Evolutionary conservation across 2,797 vertebrate species (phyloP), one percentile per base, ranked within the genome.

Genomic region (Epinephelus coioides): DNA sequence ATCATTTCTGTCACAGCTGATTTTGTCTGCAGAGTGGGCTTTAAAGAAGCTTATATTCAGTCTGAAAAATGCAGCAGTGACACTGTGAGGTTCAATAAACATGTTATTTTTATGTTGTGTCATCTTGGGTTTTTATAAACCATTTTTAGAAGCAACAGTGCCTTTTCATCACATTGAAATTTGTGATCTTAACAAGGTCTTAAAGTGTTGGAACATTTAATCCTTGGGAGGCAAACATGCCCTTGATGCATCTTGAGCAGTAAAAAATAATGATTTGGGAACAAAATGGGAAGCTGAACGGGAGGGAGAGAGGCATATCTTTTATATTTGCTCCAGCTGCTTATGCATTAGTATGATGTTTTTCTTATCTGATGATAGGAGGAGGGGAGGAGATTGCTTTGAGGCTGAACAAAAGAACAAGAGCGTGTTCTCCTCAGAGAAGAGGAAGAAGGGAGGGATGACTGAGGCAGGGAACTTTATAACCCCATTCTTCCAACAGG

Each of bases 381-480:
- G 9, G 34, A 5, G 19, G 68, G 62, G 63, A 60, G 77, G 66
- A 63, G 69, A 78, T 44, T 5, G 70, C 84, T 88, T 66, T 74
- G 61, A 88, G 74, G 55, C 53, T 55, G 53, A 76, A 79, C 69
- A 65, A 77, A 81, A 83, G 73, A 86, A 81, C 47, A 81, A 78
- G 81, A 82, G 30, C 46, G 14, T 43, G 21, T 85, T 85, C 84
- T 80, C 79, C 77, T 83, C 70, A 51, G 80, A 80, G 86, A 81
- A 73, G 60, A 71, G 69, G 10, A 64, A 40, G 75, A 78, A 71
- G 50, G 60, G 66, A 73, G 64, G 34, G 46, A 77, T 66, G 25
- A 83, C 62, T 51, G 57, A 69, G 70, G 78, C 12, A 18, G n/a
- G 57, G 85, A 86, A 66, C 59, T 73, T 73, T 46, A 69, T 38